A percentile compares a stretch with the other conserved stretches of the same genome.
Conservation (phyloP, 2,888 invertebrate species). For the Tribolium freemani region DNA sequence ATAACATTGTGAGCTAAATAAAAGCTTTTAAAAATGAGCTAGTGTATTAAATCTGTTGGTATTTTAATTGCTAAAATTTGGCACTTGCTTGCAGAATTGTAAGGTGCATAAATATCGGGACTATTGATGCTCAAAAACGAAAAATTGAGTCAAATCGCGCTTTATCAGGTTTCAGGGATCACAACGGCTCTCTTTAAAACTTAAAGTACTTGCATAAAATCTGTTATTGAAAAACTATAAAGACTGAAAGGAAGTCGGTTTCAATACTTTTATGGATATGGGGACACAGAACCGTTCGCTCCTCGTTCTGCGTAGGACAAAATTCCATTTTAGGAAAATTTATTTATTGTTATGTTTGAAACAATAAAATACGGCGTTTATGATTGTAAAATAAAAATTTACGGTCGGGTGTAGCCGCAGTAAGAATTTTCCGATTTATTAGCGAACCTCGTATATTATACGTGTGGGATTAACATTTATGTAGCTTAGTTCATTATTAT, state of each 20-base stretch:
- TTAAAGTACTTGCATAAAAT: constrained; percentile 26
- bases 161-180: constrained; percentile 11
- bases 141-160: neutral
- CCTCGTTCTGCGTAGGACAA: neutral
- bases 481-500: constrained; percentile 47
- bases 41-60: too few relatives aligned
- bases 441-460: constrained; percentile 9
- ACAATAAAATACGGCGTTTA: neutral
- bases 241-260: constrained; percentile 7
- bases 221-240: constrained; percentile 38
- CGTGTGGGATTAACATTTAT: constrained; percentile 38
- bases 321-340: neutral
- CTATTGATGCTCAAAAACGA: neutral
- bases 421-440: neutral
- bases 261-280: constrained; percentile 17
- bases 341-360: neutral
- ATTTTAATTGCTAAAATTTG: too few relatives aligned
- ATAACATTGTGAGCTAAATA: too few relatives aligned
- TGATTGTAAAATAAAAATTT: too few relatives aligned
- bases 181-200: constrained; percentile 19
- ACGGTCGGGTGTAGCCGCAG: too few relatives aligned
- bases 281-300: neutral
- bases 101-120: too few relatives aligned
- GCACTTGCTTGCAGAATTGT: too few relatives aligned
- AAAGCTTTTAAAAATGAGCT: too few relatives aligned